Conservation (phyloP, 2,797 vertebrate genomes). For the Ctenochaetus hawaiiensis region DNA sequence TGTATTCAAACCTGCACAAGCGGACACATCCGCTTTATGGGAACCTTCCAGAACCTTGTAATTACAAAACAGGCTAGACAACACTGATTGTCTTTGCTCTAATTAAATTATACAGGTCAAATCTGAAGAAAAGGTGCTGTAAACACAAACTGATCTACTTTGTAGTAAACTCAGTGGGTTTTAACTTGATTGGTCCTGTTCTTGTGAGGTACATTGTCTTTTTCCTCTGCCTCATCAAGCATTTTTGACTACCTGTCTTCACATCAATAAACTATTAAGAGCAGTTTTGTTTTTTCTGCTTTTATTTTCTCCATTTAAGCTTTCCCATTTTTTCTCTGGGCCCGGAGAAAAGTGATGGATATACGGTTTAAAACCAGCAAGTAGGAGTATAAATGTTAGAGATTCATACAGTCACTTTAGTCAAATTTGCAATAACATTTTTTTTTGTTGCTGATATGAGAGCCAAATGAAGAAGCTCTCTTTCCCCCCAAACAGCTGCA, state of each 20-base stretch:
- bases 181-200: constrained; percentile 17
- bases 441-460: background rate
- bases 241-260: constrained; percentile 25
- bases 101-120: constrained; percentile 66
- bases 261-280: constrained; percentile 41
- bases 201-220: constrained; percentile 21
- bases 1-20: constrained; percentile 55
- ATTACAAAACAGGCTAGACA: constrained; percentile 56
- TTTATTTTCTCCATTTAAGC: background rate
- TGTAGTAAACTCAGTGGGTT: constrained; percentile 26
- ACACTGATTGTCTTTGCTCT: constrained; percentile 59
- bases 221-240: constrained; percentile 20
- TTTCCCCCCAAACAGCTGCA: too few relatives aligned
- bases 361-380: background rate
- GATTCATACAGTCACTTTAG: background rate
- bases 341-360: background rate
- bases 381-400: background rate
- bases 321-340: background rate
- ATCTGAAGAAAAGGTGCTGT: constrained; percentile 40
- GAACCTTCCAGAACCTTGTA: constrained; percentile 54
- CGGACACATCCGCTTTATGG: constrained; percentile 59
- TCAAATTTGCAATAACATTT: background rate
- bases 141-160: constrained; percentile 10
- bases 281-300: background rate
- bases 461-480: too few relatives aligned